Evolutionary conservation across 37 sponge, comb jelly and placozoan genomes (phyloP).

Genomic region (Petrosia ficiformis): DNA sequence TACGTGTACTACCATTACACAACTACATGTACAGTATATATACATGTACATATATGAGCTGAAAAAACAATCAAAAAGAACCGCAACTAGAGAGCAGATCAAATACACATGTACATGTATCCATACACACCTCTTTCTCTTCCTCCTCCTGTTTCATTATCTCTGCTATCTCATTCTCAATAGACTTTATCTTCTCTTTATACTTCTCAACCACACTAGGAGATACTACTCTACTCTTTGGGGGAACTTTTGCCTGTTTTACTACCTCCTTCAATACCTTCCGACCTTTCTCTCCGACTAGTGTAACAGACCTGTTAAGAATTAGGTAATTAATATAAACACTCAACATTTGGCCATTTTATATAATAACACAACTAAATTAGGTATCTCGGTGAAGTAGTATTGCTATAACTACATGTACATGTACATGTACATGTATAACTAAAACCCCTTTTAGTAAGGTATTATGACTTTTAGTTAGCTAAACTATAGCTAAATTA

Average conservation of each 20-base stretch:
- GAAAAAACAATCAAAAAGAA: too few species aligned
- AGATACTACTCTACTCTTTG: conserved; percentile 87
- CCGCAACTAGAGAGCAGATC: background rate
- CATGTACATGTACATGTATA: too few species aligned
- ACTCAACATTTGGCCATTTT: background rate
- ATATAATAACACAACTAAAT: background rate
- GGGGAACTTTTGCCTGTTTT: conserved; percentile 79
- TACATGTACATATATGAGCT: too few species aligned
- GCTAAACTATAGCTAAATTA: too few species aligned
- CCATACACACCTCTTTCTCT: conserved; percentile 82
- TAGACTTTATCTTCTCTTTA: conserved; percentile 48
- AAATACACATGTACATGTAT: background rate
- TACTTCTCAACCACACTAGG: conserved; percentile 80
- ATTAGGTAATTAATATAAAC: background rate
- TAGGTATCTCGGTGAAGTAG: too few species aligned
- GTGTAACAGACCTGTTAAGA: conserved; percentile 68
- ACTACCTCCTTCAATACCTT: conserved; percentile 90
- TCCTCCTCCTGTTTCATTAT: conserved; percentile 94
- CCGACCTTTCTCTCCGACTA: conserved; percentile 95
- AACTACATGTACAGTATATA: too few species aligned
- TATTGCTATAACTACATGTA: too few species aligned
- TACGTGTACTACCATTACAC: too few species aligned
- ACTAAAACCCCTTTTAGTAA: too few species aligned
- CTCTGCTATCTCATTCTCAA: conserved; percentile 67
- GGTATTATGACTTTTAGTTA: too few species aligned